Evolutionary conservation across 2,888 invertebrate species (phyloP), one percentile per base, ranked within the genome.

Genomic region (Odontothrips loti): DNA sequence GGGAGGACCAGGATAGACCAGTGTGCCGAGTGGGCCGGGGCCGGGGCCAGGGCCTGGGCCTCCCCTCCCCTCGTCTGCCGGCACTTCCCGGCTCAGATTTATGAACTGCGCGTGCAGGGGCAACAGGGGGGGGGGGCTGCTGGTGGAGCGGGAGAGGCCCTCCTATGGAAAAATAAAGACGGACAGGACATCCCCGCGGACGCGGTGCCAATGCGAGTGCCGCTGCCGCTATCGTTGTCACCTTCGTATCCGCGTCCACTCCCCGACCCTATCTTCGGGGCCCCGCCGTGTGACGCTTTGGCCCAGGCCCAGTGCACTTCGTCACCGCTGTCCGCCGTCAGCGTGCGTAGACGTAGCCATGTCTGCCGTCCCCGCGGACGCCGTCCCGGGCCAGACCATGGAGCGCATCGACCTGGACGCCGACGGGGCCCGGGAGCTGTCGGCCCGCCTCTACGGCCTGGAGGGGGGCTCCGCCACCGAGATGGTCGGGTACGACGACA

Each of bases 401-500:
- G 68, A 75, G 68, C 8, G 27, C 10, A n/a, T 27, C 68, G 27
- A 1, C 8, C 23, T 75, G 68, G 68, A 75, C 68, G 68, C 27
- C 23, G 23, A 23, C 23, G 23, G 12, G 23, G 68, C 68, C 68
- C 68, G 23, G 68, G 68, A 1, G 68, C 68, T 75, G 27, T 23
- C 68, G 11, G 27, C 23, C 11, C 27, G 68, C 23, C 68, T 75
- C 23, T 75, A 75, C 68, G 68, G 68, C 10, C 27, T 75, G 23
- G 10, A 1, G 8, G 68, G 68, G 11, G 68, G 68, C 68, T 12
- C 68, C 23, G 27, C 12, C 23, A 23, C 23, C 27, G 23, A 12
- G 23, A 75, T 75, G 68, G 68, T 27, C 23, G 68, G 68, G 23
- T 75, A 75, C 68, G 68, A 75, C 68, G 68, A 75, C 68, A 75